These are phyloP conservation scores for Scolanthus callimorphus DNA, from an alignment of 92 coral and sea anemone genomes.

Conservation along the genomic window DNA sequence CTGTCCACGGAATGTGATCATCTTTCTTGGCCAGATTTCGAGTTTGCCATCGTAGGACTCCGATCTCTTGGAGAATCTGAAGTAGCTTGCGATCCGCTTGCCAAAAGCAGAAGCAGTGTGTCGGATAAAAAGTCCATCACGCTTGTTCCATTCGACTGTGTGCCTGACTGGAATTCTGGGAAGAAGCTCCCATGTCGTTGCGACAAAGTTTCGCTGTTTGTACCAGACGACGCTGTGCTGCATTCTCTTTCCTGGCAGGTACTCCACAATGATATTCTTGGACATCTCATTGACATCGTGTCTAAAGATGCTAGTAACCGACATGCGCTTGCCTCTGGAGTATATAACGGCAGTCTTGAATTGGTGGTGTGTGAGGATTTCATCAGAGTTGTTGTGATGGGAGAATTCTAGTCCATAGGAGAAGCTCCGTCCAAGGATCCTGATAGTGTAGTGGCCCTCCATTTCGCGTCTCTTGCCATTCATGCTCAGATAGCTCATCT, in stretches of 20 bases:
- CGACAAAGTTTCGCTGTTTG: slow-evolving; percentile 46
- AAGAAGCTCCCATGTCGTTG: slow-evolving; percentile 36
- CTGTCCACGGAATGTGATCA: slow-evolving; percentile 57
- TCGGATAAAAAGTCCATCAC: slow-evolving; percentile 46
- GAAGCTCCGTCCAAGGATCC: slow-evolving; percentile 48
- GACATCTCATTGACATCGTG: slow-evolving; percentile 46
- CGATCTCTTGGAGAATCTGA: slow-evolving; percentile 31
- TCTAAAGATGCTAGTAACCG: slow-evolving; percentile 44
- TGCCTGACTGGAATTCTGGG: slow-evolving; percentile 51
- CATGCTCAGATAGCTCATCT: slow-evolving; percentile 34
- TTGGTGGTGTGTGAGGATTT: slow-evolving; percentile 45
- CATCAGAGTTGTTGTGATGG: slow-evolving; percentile 54
- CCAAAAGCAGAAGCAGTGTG: slow-evolving; percentile 44
- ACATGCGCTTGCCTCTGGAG: slow-evolving; percentile 63
- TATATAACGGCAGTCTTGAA: slow-evolving; percentile 61
- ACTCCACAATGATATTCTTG: slow-evolving; percentile 52
- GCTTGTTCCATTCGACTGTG: slow-evolving; percentile 51
- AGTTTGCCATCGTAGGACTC: slow-evolving; percentile 60
- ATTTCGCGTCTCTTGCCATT: slow-evolving; percentile 27
- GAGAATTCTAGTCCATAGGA: slow-evolving; percentile 75
- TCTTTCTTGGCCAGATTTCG: slow-evolving; percentile 52
- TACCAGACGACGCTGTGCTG: slow-evolving; percentile 65
- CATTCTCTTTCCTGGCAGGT: slow-evolving; percentile 77
- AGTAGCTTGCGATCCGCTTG: slow-evolving; percentile 52
- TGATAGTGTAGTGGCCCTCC: slow-evolving; percentile 25